These are phyloP conservation scores for Vanessa cardui DNA, from an alignment of 2,888 invertebrate species.

Conservation along the genomic window DNA sequence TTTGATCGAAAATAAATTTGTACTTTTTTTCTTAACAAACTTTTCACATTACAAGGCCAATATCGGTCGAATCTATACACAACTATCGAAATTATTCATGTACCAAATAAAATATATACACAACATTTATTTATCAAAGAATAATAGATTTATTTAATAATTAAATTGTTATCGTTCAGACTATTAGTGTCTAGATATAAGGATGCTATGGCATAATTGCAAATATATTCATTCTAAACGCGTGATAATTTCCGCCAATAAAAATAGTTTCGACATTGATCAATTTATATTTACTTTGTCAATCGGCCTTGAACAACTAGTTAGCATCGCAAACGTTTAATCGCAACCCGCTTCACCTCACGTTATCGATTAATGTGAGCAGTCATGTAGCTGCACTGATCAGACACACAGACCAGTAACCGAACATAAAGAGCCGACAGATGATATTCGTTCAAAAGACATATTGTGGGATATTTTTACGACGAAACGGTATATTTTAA, in stretches of 20 bases:
- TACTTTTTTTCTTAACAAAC: too few relatives aligned
- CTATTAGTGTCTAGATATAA: too few relatives aligned
- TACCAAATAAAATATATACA: too few relatives aligned
- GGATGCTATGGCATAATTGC: background rate
- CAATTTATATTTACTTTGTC: conserved; percentile 1
- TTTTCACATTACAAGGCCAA: too few relatives aligned
- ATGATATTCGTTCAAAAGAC: conserved; percentile 11
- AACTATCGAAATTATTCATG: too few relatives aligned
- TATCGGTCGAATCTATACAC: too few relatives aligned
- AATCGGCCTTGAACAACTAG: conserved; percentile 6
- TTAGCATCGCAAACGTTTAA: conserved; percentile 8
- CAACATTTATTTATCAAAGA: too few relatives aligned
- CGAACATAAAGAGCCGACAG: background rate
- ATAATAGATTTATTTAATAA: too few relatives aligned
- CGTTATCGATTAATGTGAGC: background rate
- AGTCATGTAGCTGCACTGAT: background rate
- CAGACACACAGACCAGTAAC: background rate
- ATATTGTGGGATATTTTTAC: conserved; percentile 21
- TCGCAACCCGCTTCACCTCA: conserved; percentile 1
- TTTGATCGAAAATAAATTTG: too few relatives aligned
- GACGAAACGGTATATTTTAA: conserved; percentile 34
- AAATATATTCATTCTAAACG: background rate
- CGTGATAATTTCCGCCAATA: background rate
- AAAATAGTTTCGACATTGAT: background rate
- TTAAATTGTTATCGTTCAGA: too few relatives aligned